Evolutionary conservation across 2,113 vertebrate species (phyloP).

Genomic region (Spermophilus dauricus): DNA sequence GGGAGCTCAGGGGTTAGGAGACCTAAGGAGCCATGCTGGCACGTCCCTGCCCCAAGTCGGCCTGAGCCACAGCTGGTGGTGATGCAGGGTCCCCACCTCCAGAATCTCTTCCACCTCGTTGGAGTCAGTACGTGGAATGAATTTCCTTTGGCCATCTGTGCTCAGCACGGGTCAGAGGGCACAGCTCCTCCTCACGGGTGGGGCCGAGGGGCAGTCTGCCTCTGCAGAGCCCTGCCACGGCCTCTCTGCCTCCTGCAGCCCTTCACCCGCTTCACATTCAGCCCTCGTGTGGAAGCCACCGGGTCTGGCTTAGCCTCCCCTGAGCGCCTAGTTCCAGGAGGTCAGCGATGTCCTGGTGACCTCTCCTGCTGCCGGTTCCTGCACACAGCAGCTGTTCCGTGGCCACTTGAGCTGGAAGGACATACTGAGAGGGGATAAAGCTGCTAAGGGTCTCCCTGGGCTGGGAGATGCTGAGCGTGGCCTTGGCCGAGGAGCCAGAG

Average conservation of each 20-base stretch:
- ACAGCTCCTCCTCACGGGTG: too few relatives aligned
- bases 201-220: too few relatives aligned
- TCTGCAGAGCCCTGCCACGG: accelerated
- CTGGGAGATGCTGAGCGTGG: neutral
- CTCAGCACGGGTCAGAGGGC: neutral
- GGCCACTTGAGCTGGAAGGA: neutral
- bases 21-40: neutral
- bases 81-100: neutral
- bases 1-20: neutral
- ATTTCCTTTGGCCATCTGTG: neutral
- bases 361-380: accelerated
- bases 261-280: too few relatives aligned
- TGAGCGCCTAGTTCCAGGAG: neutral
- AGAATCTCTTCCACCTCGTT: neutral
- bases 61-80: neutral
- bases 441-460: too few relatives aligned
- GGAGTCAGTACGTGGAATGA: neutral
- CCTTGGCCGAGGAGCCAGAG: neutral
- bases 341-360: neutral
- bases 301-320: too few relatives aligned
- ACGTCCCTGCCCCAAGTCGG: neutral
- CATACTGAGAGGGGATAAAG: neutral
- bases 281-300: too few relatives aligned
- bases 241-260: neutral
- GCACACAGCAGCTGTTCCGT: too few relatives aligned